Percentiles rank a stretch among this genome's conserved stretches.
phyloP scores from a whole-genome alignment of 2,888 invertebrate species.

The Syrphus vitripennis region DNA sequence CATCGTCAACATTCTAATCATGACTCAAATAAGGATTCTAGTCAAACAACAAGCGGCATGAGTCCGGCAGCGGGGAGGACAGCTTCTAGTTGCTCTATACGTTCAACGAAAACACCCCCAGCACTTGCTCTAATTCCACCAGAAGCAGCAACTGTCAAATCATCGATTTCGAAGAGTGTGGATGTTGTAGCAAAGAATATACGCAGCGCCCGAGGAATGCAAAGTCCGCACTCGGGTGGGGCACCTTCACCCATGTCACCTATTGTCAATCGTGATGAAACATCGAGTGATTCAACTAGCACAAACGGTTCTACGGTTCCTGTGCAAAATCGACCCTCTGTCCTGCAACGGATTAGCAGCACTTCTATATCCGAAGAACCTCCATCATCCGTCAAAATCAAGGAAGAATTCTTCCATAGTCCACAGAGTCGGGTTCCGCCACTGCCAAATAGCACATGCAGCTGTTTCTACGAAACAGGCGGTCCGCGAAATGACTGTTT shows the following conservation, averaged over 20 bases:
- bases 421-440: conserved; percentile 73
- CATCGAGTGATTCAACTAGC: conserved; percentile 53
- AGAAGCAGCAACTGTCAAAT: conserved; percentile 79
- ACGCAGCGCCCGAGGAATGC: conserved; percentile 73
- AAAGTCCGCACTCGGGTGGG: conserved; percentile 47
- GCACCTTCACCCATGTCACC: conserved; percentile 47
- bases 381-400: conserved; percentile 43
- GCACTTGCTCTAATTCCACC: conserved; percentile 80
- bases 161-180: conserved; percentile 81
- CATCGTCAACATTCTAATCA: conserved; percentile 55
- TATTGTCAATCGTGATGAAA: conserved; percentile 53
- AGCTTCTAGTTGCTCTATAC: conserved; percentile 50
- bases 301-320: conserved; percentile 38
- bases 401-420: conserved; percentile 69
- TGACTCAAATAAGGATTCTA: conserved; percentile 49
- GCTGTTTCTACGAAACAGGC: conserved; percentile 72
- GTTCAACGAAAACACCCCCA: conserved; percentile 78
- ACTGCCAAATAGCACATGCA: conserved; percentile 68
- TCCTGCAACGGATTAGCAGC: conserved; percentile 58
- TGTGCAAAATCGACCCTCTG: conserved; percentile 63
- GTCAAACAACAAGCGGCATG: conserved; percentile 55
- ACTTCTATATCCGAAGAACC: conserved; percentile 14
- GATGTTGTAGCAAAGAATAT: conserved; percentile 79
- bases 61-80: conserved; percentile 63
- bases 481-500: conserved; percentile 52